Base-by-base conservation (phyloP, 2,113 vertebrate genomes). In the Scytalopus superciliaris region DNA sequence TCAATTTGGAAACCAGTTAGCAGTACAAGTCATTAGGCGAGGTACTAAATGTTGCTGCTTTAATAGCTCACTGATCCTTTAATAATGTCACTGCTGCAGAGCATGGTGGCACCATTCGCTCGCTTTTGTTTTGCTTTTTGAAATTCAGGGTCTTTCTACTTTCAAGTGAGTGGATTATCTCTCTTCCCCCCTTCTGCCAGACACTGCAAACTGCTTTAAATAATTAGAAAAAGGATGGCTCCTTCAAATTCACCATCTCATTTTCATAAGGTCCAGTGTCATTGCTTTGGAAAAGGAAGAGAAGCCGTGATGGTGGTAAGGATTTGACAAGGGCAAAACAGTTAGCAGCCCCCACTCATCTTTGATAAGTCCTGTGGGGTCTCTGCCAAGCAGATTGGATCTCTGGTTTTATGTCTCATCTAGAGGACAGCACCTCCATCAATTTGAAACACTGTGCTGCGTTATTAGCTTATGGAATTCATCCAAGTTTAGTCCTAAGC, bases 51-150 rank as follows among this genome's bases (percentile, higher is more conserved):
- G 95, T 93, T 96, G 95, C 94, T 96, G 95, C 94, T 97, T 96
- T 97, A 97, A 97, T 97, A 97, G 96, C 96, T 97, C 94, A 75
- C 96, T 97, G 96, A 97, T 97, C 97, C 95, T 97, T 97, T 97
- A 97, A 97, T 97, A 97, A 96, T 94, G 95, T 93, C 89, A 55
- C 96, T 92, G 84, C 92, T 90, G 96, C 94, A 94, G 96, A 96
- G 92, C 89, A 40, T 81, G 90, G 94, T 96, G 96, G 96, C 92
- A 96, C 93, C 94, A 94, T 96, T 95, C 3, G 8, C 93, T 92
- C 12, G 55, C 90, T 94, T 92, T 97, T 97, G 96, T 96, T 97
- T 97, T 96, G 88, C 92, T 93, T 97, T 95, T 96, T 89, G 91
- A 96, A 96, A 96, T 95, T 95, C 96, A 94, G 94, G 95, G 94